Evolutionary conservation across 92 coral and sea anemone species (phyloP), one percentile per base, ranked within the genome.

Genomic region (Phenganax marumi): DNA sequence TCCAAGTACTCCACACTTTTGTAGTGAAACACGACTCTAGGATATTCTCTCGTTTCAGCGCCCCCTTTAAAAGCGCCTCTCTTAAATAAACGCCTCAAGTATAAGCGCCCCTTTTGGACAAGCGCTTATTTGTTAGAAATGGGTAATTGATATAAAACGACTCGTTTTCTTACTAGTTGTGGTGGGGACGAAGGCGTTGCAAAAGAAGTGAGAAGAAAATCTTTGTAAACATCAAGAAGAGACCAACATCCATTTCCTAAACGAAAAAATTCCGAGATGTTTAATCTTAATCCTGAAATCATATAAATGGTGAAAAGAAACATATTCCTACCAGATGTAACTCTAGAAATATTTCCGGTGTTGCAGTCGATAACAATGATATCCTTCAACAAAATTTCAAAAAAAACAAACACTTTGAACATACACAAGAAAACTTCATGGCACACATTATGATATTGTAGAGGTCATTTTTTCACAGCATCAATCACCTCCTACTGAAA

Each of bases 241-340:
- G 86, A 75, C 97, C 97, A 93, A 16, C 89, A 88, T 16, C 97
- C 97, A 52, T 64, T 73, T 7, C 79, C 97, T 93, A 26, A 54
- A 49, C 13, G 49, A 55, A 66, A 51, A 39, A 21, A 18, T 26
- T 46, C 33, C 8, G n/a, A 50, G 33, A 9, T 24, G 53, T 25
- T 51, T 26, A 13, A 8, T 16, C 8, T 4, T 43, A 60, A 18
- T 22, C 6, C 10, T 66, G 26, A 6, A 1, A 16, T 6, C 8
- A 10, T 22, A n/a, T 13, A 19, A 16, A 49, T 73, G 1, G 7
- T 8, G 10, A n/a, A 17, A 12, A 10, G n/a, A 50, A 19, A 17
- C 21, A 80, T 12, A 48, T 10, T 46, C 87, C 33, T 84, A 93
- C 97, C 93, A 43, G 88, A 23, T 0, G 97, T 93, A 26, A 89